phyloP scores from a whole-genome alignment of 2,113 vertebrate genomes.

The Silurus glanis region DNA sequence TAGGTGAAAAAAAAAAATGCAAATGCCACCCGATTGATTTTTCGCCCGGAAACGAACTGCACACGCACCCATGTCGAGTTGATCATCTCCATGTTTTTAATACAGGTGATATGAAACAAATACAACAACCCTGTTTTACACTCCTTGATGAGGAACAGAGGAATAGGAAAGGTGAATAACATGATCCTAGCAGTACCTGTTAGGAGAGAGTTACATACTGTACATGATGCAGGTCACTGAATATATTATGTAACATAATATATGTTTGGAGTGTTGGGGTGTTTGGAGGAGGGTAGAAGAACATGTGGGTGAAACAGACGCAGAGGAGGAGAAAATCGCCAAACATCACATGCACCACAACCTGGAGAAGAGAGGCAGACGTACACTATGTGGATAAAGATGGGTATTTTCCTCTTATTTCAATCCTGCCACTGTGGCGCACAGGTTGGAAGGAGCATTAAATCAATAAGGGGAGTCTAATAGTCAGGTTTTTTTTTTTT shows the following conservation, averaged over 20 bases:
- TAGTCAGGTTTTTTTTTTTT: background rate
- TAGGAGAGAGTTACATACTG: conserved; percentile 69
- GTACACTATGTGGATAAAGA: conserved; percentile 55
- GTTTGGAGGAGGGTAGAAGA: conserved; percentile 43
- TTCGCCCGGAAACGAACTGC: no score
- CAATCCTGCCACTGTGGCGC: conserved; percentile 60
- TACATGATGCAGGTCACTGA: conserved; percentile 75
- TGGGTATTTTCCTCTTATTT: conserved; percentile 46
- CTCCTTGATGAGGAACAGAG: conserved; percentile 50
- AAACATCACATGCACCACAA: conserved; percentile 77
- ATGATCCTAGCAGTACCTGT: conserved; percentile 69
- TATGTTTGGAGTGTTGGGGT: no score
- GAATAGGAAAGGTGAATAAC: conserved; percentile 61
- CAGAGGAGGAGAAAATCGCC: conserved; percentile 65
- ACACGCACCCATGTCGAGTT: conserved; percentile 66
- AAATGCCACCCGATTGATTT: no score
- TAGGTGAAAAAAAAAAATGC: no score
- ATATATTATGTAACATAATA: conserved; percentile 72
- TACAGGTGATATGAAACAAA: conserved; percentile 79
- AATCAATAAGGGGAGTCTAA: conserved; percentile 56
- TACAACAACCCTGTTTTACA: conserved; percentile 78
- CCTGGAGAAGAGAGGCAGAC: conserved; percentile 67
- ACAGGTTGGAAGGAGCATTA: conserved; percentile 58
- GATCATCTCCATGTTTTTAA: conserved; percentile 76
- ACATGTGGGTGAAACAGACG: conserved; percentile 55